phyloP scores from a whole-genome alignment of 1,140 invertebrate genomes.

The Drosophila yakuba region DNA sequence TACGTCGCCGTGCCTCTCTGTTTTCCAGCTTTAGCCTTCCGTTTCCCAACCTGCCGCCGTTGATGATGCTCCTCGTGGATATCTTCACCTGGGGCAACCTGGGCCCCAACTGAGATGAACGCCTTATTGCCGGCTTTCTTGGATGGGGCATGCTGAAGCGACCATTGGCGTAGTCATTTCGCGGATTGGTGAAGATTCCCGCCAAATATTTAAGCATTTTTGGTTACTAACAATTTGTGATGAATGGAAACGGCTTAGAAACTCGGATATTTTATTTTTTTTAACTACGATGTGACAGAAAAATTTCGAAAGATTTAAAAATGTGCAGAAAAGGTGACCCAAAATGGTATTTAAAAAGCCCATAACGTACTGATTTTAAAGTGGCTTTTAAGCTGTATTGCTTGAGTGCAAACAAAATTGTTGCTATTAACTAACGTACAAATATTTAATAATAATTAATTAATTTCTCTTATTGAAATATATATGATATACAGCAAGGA shows the following conservation, averaged over 20 bases:
- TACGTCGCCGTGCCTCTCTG: not conserved
- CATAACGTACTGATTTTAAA: too few relatives aligned
- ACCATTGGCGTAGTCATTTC: slow-evolving; percentile 13
- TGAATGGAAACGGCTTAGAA: not conserved
- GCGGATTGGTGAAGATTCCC: slow-evolving; percentile 19
- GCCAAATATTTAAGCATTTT: slow-evolving; percentile 34
- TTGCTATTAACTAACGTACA: too few relatives aligned
- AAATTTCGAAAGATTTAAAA: too few relatives aligned
- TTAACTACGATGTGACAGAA: too few relatives aligned
- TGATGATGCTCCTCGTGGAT: not conserved
- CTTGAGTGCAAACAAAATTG: too few relatives aligned
- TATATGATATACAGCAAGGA: not conserved
- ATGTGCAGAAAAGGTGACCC: too few relatives aligned
- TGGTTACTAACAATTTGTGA: slow-evolving; percentile 10
- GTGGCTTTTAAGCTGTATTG: too few relatives aligned
- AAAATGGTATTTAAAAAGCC: too few relatives aligned
- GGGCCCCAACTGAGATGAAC: not conserved
- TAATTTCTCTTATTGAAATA: not conserved
- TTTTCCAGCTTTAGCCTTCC: not conserved
- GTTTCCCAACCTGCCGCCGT: not conserved
- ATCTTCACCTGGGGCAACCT: not conserved
- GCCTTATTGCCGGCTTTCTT: not conserved
- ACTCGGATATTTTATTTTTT: too few relatives aligned
- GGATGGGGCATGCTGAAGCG: not conserved
- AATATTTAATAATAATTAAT: too few relatives aligned